A percentile compares a stretch with the other conserved stretches of the same genome.
Evolutionary conservation across 2,888 invertebrate genomes (phyloP).

Genomic region (Drosophila diplacantha): DNA sequence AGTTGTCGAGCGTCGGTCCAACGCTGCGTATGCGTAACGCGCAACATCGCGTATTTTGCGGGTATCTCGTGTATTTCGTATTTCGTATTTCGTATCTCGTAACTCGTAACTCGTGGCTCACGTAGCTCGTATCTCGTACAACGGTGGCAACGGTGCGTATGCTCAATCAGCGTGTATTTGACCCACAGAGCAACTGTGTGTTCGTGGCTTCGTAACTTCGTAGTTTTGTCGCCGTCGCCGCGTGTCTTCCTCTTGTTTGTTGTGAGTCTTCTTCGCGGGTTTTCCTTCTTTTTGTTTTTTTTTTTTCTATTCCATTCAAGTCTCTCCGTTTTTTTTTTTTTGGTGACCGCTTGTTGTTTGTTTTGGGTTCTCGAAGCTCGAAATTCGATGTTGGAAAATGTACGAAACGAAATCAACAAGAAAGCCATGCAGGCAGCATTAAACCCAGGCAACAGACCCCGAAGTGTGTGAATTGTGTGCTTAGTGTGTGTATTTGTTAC

Average conservation of each 20-base stretch:
- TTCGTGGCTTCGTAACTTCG: slow-evolving; percentile 4
- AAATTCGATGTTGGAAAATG: slow-evolving; percentile 8
- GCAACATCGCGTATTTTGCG: not conserved
- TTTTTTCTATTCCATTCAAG: not conserved
- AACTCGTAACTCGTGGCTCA: not conserved
- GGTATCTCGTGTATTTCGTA: not conserved
- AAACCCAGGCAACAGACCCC: slow-evolving; percentile 16
- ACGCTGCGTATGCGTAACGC: slow-evolving; percentile 33
- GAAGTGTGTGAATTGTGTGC: slow-evolving; percentile 16
- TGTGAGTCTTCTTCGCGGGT: slow-evolving; percentile 34
- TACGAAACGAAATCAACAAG: slow-evolving; percentile 21
- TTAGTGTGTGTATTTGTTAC: slow-evolving; percentile 13
- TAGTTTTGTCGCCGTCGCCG: not conserved
- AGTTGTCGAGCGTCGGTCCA: slow-evolving; percentile 20
- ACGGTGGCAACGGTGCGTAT: slow-evolving; percentile 27
- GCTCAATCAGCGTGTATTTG: slow-evolving; percentile 24
- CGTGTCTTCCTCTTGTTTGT: slow-evolving; percentile 31
- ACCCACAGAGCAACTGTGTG: slow-evolving; percentile 26
- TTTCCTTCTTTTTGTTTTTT: not conserved
- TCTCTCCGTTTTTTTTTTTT: too few species aligned
- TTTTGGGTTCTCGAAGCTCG: slow-evolving; percentile 22
- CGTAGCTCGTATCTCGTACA: too few species aligned
- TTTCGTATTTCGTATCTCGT: slow-evolving; percentile 1
- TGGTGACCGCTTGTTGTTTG: slow-evolving; percentile 11
- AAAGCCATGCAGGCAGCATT: slow-evolving; percentile 1